A percentile compares a stretch with the other conserved stretches of the same genome.
phyloP scores from a whole-genome alignment of 2,888 invertebrate genomes.

The Subacronicta megacephala region DNA sequence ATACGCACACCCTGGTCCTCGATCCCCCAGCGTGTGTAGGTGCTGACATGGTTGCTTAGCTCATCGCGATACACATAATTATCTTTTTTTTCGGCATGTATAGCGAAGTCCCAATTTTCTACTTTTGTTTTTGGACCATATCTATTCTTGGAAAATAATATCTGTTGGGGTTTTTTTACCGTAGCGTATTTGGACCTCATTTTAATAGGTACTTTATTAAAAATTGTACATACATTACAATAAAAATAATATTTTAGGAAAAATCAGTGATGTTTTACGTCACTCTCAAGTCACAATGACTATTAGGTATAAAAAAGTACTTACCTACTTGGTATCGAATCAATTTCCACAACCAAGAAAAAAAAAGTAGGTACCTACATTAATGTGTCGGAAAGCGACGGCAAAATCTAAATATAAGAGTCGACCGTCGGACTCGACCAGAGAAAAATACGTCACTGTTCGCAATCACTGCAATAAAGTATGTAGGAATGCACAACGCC shows the following conservation, averaged over 20 bases:
- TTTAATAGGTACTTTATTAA: conserved; percentile 27
- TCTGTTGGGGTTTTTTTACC: conserved; percentile 83
- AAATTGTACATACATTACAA: not conserved
- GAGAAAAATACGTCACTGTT: too few relatives aligned
- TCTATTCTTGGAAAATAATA: conserved; percentile 82
- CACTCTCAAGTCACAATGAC: not conserved
- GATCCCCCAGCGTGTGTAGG: conserved; percentile 82
- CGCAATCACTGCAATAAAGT: too few relatives aligned
- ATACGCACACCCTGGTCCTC: conserved; percentile 75
- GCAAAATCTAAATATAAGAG: too few relatives aligned
- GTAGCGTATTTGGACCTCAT: conserved; percentile 76
- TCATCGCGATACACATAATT: conserved; percentile 84
- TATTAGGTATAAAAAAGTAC: too few relatives aligned
- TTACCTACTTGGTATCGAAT: too few relatives aligned
- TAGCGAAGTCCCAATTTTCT: conserved; percentile 81
- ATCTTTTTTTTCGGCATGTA: conserved; percentile 83
- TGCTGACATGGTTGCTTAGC: conserved; percentile 83
- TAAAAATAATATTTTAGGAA: too few relatives aligned
- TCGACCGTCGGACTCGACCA: too few relatives aligned
- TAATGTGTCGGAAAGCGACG: too few relatives aligned
- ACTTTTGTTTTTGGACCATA: conserved; percentile 80
- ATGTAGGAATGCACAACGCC: too few relatives aligned
- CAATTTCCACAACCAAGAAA: too few relatives aligned
- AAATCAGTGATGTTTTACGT: not conserved
- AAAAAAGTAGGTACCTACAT: too few relatives aligned